These are phyloP conservation scores for Umimayanthus kanabou DNA, from an alignment of 92 coral and sea anemone species.

Conservation along the genomic window DNA sequence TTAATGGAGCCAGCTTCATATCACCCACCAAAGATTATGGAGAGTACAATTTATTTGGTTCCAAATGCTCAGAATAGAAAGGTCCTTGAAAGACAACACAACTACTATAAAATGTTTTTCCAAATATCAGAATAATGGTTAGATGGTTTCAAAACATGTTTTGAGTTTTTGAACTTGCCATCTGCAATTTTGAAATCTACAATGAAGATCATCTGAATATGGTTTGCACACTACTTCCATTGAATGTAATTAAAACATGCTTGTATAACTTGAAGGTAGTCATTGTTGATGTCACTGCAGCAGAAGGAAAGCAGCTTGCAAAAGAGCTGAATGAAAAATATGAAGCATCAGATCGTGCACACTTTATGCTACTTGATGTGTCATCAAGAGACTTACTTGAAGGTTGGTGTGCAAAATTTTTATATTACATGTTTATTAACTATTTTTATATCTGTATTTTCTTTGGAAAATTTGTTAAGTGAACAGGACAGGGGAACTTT, in stretches of 20 bases:
- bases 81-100: too few species aligned
- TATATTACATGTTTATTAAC: not conserved
- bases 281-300: conserved; percentile 44
- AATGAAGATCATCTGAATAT: not conserved
- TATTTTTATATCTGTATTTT: not conserved
- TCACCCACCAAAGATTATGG: too few species aligned
- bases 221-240: not conserved
- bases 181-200: too few species aligned
- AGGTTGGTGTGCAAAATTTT: not conserved
- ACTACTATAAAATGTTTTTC: too few species aligned
- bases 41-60: too few species aligned
- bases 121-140: too few species aligned
- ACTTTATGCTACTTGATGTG: conserved; percentile 35
- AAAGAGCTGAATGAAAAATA: conserved; percentile 14
- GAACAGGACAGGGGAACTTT: not conserved
- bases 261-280: conserved; percentile 6
- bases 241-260: not conserved
- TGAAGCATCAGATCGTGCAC: conserved; percentile 14
- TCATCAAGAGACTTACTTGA: conserved; percentile 41
- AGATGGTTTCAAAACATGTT: too few species aligned
- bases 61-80: too few species aligned
- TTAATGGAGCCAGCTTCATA: too few species aligned
- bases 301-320: conserved; percentile 26
- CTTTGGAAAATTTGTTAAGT: not conserved
- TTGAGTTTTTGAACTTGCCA: too few species aligned